A percentile compares a stretch with the other conserved stretches of the same genome.
phyloP scores from a whole-genome alignment of 1,140 invertebrate genomes.

The Caligus rogercresseyi region DNA sequence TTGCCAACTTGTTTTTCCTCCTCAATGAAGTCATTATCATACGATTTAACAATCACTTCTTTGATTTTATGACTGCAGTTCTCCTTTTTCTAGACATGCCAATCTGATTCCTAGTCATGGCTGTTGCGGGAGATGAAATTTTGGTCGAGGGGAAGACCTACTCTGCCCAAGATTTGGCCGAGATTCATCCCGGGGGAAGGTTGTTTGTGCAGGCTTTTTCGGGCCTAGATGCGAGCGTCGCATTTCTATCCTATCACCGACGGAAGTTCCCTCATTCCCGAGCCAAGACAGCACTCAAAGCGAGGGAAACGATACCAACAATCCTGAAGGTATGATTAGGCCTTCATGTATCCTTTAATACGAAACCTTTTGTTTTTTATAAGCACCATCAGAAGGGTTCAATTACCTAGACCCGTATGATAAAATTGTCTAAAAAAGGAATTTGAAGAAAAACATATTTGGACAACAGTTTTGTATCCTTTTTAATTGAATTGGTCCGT shows the following conservation, averaged over 20 bases:
- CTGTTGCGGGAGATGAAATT: not conserved
- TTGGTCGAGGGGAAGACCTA: conserved; percentile 10
- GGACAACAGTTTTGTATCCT: too few species aligned
- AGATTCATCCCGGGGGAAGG: conserved; percentile 5
- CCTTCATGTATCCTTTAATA: not conserved
- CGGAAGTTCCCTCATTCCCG: conserved; percentile 8
- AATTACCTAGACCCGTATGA: too few species aligned
- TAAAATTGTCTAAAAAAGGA: too few species aligned
- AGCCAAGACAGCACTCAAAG: not conserved
- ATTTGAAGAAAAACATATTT: too few species aligned
- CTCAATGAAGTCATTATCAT: not conserved
- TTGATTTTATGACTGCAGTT: not conserved
- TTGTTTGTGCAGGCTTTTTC: conserved; percentile 8
- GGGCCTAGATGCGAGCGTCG: not conserved
- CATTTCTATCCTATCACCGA: conserved; percentile 12
- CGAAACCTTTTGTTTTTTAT: too few species aligned
- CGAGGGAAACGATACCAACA: not conserved
- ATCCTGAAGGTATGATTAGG: not conserved
- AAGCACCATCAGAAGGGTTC: too few species aligned
- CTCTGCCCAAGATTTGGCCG: conserved; percentile 10
- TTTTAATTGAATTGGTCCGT: too few species aligned
- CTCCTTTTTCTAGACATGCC: not conserved
- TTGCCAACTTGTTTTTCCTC: too few species aligned
- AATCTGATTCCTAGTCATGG: not conserved
- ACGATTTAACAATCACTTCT: not conserved